A percentile compares a stretch with the other conserved stretches of the same genome.
Conservation (phyloP, 37 sponge, comb jelly and placozoan genomes). For the Geodia barretti region DNA sequence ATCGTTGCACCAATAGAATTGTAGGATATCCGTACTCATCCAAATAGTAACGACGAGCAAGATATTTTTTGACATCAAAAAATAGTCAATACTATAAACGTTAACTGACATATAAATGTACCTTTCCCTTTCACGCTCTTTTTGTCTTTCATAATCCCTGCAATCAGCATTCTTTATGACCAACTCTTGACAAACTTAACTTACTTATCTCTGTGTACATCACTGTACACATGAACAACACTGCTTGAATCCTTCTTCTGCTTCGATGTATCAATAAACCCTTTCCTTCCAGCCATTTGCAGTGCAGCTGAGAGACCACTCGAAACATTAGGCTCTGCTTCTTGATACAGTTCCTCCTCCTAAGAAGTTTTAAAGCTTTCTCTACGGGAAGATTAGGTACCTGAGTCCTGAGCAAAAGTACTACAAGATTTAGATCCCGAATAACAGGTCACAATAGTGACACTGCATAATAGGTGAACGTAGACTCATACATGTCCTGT, state of each 20-base stretch:
- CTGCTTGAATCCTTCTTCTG: not conserved
- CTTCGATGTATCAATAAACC: conserved; percentile 69
- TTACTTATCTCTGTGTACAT: conserved; percentile 44
- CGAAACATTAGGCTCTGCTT: conserved; percentile 84
- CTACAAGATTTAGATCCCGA: too few relatives aligned
- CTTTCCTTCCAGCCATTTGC: conserved; percentile 89
- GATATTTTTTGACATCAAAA: not conserved
- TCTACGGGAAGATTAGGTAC: too few relatives aligned
- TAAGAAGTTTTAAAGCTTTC: too few relatives aligned
- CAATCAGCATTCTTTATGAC: not conserved
- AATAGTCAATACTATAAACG: not conserved
- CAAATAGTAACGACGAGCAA: not conserved
- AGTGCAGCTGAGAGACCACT: conserved; percentile 81
- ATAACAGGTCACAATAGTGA: too few relatives aligned
- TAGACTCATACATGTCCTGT: too few relatives aligned
- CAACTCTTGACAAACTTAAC: not conserved
- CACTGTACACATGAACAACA: not conserved
- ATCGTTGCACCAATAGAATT: not conserved
- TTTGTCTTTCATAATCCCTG: conserved; percentile 71
- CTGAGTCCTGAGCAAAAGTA: too few relatives aligned
- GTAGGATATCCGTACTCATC: not conserved
- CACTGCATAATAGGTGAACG: too few relatives aligned
- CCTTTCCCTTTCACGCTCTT: conserved; percentile 72
- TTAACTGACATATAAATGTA: conserved; percentile 14
- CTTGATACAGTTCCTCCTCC: conserved; percentile 77